Base-by-base conservation (phyloP, 2,888 invertebrate genomes). In the Theodoxus fluviatilis region DNA sequence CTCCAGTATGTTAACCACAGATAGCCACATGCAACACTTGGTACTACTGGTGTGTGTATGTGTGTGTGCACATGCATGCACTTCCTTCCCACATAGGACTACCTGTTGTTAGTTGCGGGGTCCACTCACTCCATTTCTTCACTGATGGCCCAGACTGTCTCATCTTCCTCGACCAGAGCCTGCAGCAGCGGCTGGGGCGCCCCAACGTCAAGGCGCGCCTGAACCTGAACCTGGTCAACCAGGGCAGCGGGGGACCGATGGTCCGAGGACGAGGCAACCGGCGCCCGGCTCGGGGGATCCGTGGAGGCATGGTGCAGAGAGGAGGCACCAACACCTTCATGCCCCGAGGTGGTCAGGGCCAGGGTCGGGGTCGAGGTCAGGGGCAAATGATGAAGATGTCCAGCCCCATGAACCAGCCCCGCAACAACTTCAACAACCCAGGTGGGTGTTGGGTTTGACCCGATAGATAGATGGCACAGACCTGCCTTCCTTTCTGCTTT, bases 171-270 rank as follows among this genome's bases (percentile, higher is more conserved):
- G 71, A 78, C 77, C 71, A 71, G 28, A 76, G 70, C 64, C 70
- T 79, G 37, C 75, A 78, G 63, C 78, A 78, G 59, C 68, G 79
- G 1, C 70, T 79, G 9, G 79, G 79, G 1, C 71, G 68, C 7
- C 68, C 71, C 47, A 82, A 81, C 73, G 78, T 84, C 4, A 84
- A 84, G 67, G 78, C 81, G 6, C 74, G 81, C n/a, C 76, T 84
- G 35, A 79, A 79, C 22, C 71, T 83, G 71, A 73, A 76, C n/a
- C 77, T 74, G 28, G 72, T 69, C 9, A 81, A 80, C 12, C 72
- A 83, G 12, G 78, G 79, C 9, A 74, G 84, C 33, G 74, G 77
- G 4, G 63, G 70, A 6, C 52, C 57, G 31, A 63, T 71, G 7
- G 73, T 74, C 18, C 67, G 76, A 40, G 72, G 77, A 2, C 64